Evolutionary conservation across 2,888 invertebrate species (phyloP).

Genomic region (Syrphus vitripennis): DNA sequence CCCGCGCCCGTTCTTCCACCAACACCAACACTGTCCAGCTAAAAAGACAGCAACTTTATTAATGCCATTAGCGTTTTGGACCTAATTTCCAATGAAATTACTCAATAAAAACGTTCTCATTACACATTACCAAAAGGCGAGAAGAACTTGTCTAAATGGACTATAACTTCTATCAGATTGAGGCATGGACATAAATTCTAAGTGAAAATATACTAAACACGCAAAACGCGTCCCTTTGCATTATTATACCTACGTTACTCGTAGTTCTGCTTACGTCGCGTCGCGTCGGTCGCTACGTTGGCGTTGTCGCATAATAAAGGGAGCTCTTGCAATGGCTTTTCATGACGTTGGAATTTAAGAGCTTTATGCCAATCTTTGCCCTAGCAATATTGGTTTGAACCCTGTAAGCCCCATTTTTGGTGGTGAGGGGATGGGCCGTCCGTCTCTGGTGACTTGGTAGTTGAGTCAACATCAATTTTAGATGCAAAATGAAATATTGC

Average conservation of each 20-base stretch:
- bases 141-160: constrained; percentile 54
- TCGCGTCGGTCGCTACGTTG: neutral
- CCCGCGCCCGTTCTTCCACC: neutral
- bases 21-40: neutral
- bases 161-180: constrained; percentile 64
- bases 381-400: neutral
- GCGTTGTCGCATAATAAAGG: neutral
- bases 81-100: constrained; percentile 66
- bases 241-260: neutral
- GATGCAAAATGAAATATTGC: neutral
- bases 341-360: neutral
- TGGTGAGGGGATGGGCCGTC: neutral
- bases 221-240: neutral
- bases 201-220: constrained; percentile 30
- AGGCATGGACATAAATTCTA: constrained; percentile 50
- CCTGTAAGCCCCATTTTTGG: neutral
- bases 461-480: constrained; percentile 7
- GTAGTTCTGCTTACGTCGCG: neutral
- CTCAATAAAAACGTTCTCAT: constrained; percentile 63
- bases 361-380: constrained; percentile 4
- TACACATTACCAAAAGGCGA: constrained; percentile 51
- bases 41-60: constrained; percentile 45
- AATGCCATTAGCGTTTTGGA: constrained; percentile 60
- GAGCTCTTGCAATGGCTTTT: neutral
- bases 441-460: neutral